Conservation (phyloP, 2,113 vertebrate genomes). For the Gallinago jamesoni region DNA sequence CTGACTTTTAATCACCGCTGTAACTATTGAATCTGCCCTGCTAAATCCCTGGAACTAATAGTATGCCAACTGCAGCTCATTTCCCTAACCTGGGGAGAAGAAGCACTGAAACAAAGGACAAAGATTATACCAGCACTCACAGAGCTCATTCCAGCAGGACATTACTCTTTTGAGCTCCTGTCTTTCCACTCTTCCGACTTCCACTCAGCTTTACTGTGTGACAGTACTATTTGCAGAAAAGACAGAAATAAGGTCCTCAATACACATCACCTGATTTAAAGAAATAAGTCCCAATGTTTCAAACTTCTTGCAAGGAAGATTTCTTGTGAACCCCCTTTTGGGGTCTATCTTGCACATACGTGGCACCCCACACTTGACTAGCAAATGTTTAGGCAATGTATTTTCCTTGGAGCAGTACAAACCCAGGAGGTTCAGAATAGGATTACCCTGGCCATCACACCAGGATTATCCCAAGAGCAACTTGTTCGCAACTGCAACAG, state of each 20-base stretch:
- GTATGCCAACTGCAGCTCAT: neutral
- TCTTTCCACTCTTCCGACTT: neutral
- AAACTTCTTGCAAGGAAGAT: neutral
- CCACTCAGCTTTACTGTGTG: neutral
- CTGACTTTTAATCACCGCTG: neutral
- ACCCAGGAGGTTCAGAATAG: neutral
- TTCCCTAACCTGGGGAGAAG: neutral
- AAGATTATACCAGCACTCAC: neutral
- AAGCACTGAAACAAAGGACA: neutral
- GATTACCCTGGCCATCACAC: neutral
- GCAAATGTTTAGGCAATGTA: neutral
- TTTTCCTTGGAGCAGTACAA: neutral
- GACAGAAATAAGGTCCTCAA: neutral
- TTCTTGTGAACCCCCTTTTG: neutral
- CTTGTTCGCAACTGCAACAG: neutral
- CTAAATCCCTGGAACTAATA: neutral
- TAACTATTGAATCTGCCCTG: neutral
- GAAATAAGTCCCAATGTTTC: neutral
- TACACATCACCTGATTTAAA: neutral
- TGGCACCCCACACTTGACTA: neutral
- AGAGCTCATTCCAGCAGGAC: neutral
- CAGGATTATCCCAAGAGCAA: neutral
- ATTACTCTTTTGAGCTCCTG: neutral
- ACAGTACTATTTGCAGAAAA: neutral
- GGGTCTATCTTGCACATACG: neutral